These are phyloP conservation scores for Agrilus mali DNA, from an alignment of 2,888 invertebrate genomes.

Conservation along the genomic window DNA sequence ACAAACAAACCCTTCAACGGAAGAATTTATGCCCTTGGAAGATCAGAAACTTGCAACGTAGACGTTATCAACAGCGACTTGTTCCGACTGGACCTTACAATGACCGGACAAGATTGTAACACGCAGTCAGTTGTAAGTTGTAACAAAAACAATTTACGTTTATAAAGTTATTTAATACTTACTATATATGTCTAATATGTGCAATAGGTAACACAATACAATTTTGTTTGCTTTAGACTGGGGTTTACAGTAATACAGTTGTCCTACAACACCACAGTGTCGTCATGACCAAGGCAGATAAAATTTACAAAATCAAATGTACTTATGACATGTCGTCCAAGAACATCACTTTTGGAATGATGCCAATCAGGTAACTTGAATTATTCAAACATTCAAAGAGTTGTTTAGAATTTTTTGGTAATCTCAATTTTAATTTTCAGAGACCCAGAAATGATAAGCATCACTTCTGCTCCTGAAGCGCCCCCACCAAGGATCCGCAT, in stretches of 20 bases:
- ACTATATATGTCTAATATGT: no score
- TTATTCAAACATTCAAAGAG: no score
- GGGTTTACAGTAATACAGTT: constrained; percentile 87
- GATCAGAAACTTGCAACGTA: constrained; percentile 90
- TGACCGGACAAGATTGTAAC: constrained; percentile 91
- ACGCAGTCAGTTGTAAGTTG: constrained; percentile 86
- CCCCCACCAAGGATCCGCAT: constrained; percentile 89
- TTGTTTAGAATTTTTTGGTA: neutral
- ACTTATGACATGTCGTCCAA: constrained; percentile 94
- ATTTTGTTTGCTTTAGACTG: constrained; percentile 50
- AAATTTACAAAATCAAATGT: constrained; percentile 92
- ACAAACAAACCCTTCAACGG: constrained; percentile 93
- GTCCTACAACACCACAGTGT: constrained; percentile 91
- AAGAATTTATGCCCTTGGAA: constrained; percentile 82
- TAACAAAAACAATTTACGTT: constrained; percentile 6
- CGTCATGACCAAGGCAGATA: constrained; percentile 93
- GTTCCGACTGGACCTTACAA: constrained; percentile 82
- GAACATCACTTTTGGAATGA: constrained; percentile 95
- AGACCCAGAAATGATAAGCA: constrained; percentile 92
- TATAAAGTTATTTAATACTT: constrained; percentile 3
- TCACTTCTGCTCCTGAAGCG: constrained; percentile 89
- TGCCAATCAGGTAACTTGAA: constrained; percentile 68
- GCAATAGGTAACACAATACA: neutral
- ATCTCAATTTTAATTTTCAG: constrained; percentile 32
- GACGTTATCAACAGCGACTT: constrained; percentile 86